Conservation (phyloP, 2,113 vertebrate species). For the Nerophis lumbriciformis region DNA sequence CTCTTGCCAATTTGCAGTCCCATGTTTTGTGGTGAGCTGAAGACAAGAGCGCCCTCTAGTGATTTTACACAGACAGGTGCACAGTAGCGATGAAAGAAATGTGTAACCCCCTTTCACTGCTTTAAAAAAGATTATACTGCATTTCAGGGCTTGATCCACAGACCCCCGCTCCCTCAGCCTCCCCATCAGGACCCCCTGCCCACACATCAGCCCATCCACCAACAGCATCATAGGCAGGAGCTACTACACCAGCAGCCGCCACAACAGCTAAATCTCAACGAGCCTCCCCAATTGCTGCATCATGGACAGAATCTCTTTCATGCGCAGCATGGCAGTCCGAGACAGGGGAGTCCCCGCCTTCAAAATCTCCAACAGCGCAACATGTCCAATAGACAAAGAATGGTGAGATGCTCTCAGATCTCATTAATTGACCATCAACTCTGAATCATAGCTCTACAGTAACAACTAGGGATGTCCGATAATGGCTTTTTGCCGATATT, state of each 20-base stretch:
- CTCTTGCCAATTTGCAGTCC: constrained; percentile 11
- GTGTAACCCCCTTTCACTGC: neutral
- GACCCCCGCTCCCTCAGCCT: constrained; percentile 76
- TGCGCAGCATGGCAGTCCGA: constrained; percentile 76
- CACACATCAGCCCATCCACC: constrained; percentile 70
- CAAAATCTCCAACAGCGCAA: constrained; percentile 73
- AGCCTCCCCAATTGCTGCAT: constrained; percentile 77
- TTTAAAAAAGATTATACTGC: constrained; percentile 1
- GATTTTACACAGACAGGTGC: constrained; percentile 11
- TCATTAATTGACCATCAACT: neutral
- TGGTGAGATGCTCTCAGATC: constrained; percentile 74
- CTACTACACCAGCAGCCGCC: constrained; percentile 69
- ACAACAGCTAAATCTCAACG: constrained; percentile 56
- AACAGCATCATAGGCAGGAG: constrained; percentile 74
- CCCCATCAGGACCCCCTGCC: constrained; percentile 68
- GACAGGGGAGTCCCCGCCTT: constrained; percentile 79
- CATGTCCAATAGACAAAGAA: constrained; percentile 76
- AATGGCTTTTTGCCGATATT: too few species aligned
- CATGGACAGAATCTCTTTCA: constrained; percentile 83
- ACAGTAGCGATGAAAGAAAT: neutral
- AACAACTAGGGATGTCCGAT: too few species aligned
- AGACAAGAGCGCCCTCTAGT: constrained; percentile 73
- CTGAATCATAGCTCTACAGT: too few species aligned
- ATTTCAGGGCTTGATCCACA: constrained; percentile 80
- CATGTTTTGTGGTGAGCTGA: constrained; percentile 25